Base-by-base conservation (phyloP, 1,140 invertebrate species). In the Rhyzopertha dominica region DNA sequence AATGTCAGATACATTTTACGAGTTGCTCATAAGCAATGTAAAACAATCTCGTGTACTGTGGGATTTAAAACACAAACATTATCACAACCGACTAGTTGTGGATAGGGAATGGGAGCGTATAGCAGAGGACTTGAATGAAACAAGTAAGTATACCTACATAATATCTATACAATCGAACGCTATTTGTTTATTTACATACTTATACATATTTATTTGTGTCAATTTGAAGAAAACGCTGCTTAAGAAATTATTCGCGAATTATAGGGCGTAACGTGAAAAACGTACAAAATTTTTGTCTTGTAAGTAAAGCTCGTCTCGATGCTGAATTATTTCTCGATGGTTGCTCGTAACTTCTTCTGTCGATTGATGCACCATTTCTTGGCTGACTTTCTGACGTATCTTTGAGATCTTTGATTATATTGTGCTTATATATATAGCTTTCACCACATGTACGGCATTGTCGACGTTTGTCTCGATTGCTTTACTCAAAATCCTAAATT, bases 401-500 rank as follows among this genome's bases (percentile, higher is more conserved):
- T 28, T 49, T n/a, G 12, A 46, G 4, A 20, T 49, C 47, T 36
- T 46, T 46, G n/a, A 49, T 51, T 22, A 47, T 29, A 25, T 51
- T 51, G 19, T 31, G 49, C 26, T 41, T 34, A 5, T 39, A 9
- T 10, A 13, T 13, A 40, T 49, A 7, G 49, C 45, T 31, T 52
- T 52, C 25, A 49, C 31, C 43, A 52, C 49, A 32, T 49, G 38
- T n/a, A 52, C 45, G 13, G 46, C 49, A 52, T 49, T 52, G 29
- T 49, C 40, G 20, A 49, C 49, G 19, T 49, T 49, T 4, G 46
- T 49, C 31, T 52, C 40, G 12, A 52, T 49, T 35, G 30, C 5
- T 47, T 51, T 51, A 5, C n/a, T 12, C 24, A 50, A 40, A 46
- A 53, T 46, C 26, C 47, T 30, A 45, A 45, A 53, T 29, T 37